These are phyloP conservation scores for Dione juno DNA, from an alignment of 2,888 invertebrate genomes.

Conservation along the genomic window DNA sequence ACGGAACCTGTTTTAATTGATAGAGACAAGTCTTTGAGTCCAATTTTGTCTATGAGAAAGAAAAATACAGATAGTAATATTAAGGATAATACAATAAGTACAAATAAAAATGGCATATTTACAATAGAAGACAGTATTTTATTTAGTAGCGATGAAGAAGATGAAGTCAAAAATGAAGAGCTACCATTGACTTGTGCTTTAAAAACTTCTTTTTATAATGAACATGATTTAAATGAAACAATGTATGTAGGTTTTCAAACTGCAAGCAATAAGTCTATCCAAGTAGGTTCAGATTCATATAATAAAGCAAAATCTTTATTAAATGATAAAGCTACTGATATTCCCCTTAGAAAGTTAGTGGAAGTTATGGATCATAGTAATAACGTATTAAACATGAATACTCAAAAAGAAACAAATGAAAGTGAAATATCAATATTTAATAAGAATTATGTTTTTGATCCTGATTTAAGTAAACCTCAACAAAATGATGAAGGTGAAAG, in stretches of 20 bases:
- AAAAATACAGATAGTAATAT: conserved; percentile 32
- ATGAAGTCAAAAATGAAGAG: conserved; percentile 54
- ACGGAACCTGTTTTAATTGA: conserved; percentile 45
- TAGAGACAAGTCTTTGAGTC: conserved; percentile 45
- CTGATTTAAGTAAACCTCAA: neutral
- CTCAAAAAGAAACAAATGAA: neutral
- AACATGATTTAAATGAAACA: conserved; percentile 61
- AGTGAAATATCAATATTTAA: neutral
- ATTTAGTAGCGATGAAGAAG: conserved; percentile 76
- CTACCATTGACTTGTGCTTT: conserved; percentile 69
- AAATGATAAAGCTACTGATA: conserved; percentile 48
- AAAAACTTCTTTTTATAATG: conserved; percentile 62
- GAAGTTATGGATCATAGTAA: conserved; percentile 50
- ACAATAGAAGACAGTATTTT: conserved; percentile 65
- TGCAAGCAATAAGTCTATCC: conserved; percentile 72
- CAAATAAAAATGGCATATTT: conserved; percentile 34
- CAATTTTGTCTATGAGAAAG: conserved; percentile 29
- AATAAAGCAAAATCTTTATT: conserved; percentile 65
- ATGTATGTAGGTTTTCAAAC: conserved; percentile 77
- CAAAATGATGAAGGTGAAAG: neutral
- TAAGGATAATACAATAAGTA: conserved; percentile 23
- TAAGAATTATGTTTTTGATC: neutral
- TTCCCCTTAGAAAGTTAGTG: conserved; percentile 58
- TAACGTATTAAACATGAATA: conserved; percentile 9
- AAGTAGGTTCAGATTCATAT: conserved; percentile 64